Base-by-base conservation (phyloP, 2,113 vertebrate species). In the Oplegnathus fasciatus region DNA sequence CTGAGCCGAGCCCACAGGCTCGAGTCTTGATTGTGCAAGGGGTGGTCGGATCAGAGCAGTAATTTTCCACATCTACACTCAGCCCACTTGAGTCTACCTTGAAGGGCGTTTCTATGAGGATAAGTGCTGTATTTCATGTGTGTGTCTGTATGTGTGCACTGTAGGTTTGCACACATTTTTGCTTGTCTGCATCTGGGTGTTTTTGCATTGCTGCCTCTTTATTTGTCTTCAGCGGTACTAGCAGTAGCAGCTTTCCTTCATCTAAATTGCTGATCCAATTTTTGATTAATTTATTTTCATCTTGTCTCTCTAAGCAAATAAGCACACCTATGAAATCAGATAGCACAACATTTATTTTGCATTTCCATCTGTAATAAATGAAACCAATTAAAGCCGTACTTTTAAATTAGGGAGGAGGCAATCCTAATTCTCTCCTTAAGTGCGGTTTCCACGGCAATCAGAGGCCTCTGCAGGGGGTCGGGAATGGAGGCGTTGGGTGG, bases 341-440 rank as follows among this genome's bases (percentile, higher is more conserved):
- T 65, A 64, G 75, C 85, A 86, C 65, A 88, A 88, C 84, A 91
- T 92, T 91, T 89, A 90, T 89, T 94, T 92, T 86, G 89, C 82
- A 90, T 94, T 92, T 92, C 80, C 90, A 84, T 94, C 85, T 82
- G 86, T 89, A 93, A 93, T 92, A 94, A 94, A 94, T 90, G 92
- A 93, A 95, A 86, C 91, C 93, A 95, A 95, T 95, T 95, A 95
- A 37, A 90, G 89, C 87, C 73, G 52, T 90, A 93, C 86, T 93
- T 95, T 92, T 91, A 94, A 94, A 94, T 94, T 92, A 91, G 92
- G 88, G 90, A 91, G 92, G 91, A 94, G 92, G 93, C 88, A 93
- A 92, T 94, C 91, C 93, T 95, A 94, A 95, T 95, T 93, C 94
- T 93, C 93, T 94, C 84, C 86, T 93, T 94, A 94, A 95, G 93